phyloP scores from a whole-genome alignment of 2,888 invertebrate genomes.

The Pyrrhopygopsis socrates region DNA sequence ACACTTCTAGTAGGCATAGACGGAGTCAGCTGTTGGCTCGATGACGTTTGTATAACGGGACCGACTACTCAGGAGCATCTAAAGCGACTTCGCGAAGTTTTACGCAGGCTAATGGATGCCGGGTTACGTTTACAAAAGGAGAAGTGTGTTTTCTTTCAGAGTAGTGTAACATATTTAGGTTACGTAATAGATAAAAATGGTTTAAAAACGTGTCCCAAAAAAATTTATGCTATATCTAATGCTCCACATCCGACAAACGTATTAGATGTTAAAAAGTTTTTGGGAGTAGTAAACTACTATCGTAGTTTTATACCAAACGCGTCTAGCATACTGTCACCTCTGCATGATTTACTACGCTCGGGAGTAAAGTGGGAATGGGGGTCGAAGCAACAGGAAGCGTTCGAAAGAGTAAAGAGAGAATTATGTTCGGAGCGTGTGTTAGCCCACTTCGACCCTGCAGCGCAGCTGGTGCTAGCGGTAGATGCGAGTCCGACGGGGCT shows the following conservation, averaged over 20 bases:
- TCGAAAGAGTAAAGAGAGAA: background rate
- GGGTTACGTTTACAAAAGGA: slow-evolving; percentile 44
- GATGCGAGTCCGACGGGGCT: slow-evolving; percentile 63
- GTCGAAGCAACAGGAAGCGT: background rate
- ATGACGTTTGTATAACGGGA: slow-evolving; percentile 61
- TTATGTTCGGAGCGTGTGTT: slow-evolving; percentile 63
- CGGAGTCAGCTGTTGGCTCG: slow-evolving; percentile 62
- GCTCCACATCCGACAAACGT: slow-evolving; percentile 50
- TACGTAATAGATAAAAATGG: slow-evolving; percentile 52
- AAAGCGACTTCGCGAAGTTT: slow-evolving; percentile 32
- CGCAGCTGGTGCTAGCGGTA: slow-evolving; percentile 48
- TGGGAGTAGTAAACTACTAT: slow-evolving; percentile 69
- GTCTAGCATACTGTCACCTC: slow-evolving; percentile 41
- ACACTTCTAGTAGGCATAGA: slow-evolving; percentile 56
- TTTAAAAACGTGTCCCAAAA: slow-evolving; percentile 49
- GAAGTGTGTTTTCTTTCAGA: slow-evolving; percentile 48
- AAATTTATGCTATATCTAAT: slow-evolving; percentile 52
- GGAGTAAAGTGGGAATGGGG: slow-evolving; percentile 56
- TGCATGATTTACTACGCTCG: slow-evolving; percentile 53
- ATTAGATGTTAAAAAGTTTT: slow-evolving; percentile 51
- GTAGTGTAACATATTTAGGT: slow-evolving; percentile 53
- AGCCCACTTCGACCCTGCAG: slow-evolving; percentile 62
- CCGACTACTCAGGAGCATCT: slow-evolving; percentile 41
- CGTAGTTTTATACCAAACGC: slow-evolving; percentile 63
- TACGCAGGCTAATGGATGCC: slow-evolving; percentile 21